phyloP scores from a whole-genome alignment of 2,888 invertebrate species.

The Coenonympha arcania region DNA sequence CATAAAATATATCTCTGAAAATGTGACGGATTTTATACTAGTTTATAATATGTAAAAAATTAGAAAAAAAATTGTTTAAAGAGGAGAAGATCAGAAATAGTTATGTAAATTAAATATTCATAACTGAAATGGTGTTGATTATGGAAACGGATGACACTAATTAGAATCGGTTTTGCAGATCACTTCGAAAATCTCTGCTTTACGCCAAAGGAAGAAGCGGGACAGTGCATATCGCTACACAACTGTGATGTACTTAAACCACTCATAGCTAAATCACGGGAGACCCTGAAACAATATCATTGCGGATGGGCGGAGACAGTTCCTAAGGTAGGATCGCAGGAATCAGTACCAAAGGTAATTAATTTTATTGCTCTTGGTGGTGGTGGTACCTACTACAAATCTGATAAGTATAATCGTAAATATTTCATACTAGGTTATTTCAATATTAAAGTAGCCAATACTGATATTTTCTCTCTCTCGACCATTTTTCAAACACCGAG shows the following conservation, averaged over 20 bases:
- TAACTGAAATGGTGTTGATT: not conserved
- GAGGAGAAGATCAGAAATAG: no score
- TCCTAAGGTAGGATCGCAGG: constrained; percentile 41
- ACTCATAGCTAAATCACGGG: constrained; percentile 50
- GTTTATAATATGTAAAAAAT: no score
- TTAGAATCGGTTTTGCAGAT: not conserved
- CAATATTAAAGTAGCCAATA: no score
- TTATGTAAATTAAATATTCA: no score
- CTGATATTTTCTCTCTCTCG: no score
- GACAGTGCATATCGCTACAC: constrained; percentile 53
- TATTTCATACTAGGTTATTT: not conserved
- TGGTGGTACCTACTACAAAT: not conserved
- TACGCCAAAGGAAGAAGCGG: constrained; percentile 45
- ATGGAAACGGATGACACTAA: not conserved
- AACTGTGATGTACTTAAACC: constrained; percentile 49
- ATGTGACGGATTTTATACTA: no score
- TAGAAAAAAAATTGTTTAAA: no score
- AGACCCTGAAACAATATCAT: constrained; percentile 46
- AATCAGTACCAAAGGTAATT: not conserved
- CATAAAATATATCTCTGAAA: no score
- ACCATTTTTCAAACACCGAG: no score
- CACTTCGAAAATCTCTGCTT: constrained; percentile 37
- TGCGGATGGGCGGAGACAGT: constrained; percentile 43
- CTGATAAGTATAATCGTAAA: not conserved
- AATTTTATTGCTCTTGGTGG: no score